Percentiles rank a stretch among this genome's conserved stretches.
Evolutionary conservation across 2,888 invertebrate genomes (phyloP).

Genomic region (Biston betularia): DNA sequence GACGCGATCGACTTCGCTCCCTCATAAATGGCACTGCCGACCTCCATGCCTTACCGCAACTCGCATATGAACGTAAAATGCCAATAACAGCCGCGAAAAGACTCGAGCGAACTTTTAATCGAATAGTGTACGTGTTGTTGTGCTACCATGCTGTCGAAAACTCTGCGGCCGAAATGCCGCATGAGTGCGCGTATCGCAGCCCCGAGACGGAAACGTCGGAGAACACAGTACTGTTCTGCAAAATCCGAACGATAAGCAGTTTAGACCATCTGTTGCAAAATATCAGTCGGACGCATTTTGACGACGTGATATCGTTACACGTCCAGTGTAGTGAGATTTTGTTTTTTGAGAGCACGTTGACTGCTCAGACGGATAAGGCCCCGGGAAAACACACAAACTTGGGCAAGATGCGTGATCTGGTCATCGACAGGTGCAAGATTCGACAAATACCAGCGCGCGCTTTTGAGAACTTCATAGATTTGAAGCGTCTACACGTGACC

Average conservation of each 20-base stretch:
- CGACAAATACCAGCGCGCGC: conserved; percentile 90
- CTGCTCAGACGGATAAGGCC: conserved; percentile 76
- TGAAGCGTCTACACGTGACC: conserved; percentile 89
- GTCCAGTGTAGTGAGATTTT: conserved; percentile 91
- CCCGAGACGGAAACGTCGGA: conserved; percentile 85
- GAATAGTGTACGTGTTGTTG: conserved; percentile 83
- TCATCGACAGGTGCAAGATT: conserved; percentile 92
- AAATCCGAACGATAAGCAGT: conserved; percentile 90
- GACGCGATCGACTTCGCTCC: conserved; percentile 76
- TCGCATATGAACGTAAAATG: conserved; percentile 79
- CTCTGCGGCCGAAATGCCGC: conserved; percentile 84
- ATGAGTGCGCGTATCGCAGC: conserved; percentile 90
- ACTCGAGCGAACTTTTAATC: conserved; percentile 82
- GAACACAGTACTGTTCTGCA: conserved; percentile 88
- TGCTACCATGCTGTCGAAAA: conserved; percentile 77
- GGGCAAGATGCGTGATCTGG: conserved; percentile 88
- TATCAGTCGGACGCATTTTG: conserved; percentile 88
- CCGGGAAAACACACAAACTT: conserved; percentile 85
- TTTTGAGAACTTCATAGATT: conserved; percentile 88
- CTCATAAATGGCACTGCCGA: conserved; percentile 80
- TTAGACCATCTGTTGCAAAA: conserved; percentile 89
- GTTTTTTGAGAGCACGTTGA: conserved; percentile 90
- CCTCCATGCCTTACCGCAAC: conserved; percentile 69
- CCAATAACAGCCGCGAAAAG: conserved; percentile 79
- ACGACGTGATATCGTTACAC: conserved; percentile 88